phyloP scores from a whole-genome alignment of 2,888 invertebrate genomes.

The Opisthograptis luteolata region DNA sequence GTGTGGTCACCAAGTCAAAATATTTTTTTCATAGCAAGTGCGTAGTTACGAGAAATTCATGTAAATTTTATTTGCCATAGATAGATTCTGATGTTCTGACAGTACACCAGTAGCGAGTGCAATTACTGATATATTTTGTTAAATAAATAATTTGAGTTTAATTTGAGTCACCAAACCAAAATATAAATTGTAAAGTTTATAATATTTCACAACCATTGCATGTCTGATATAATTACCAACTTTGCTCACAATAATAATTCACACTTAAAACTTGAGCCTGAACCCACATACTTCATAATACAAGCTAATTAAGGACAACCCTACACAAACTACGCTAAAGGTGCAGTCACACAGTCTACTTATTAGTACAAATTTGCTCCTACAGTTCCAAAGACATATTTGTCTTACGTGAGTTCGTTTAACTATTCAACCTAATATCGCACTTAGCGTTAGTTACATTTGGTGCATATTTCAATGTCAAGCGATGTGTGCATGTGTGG shows the following conservation, averaged over 20 bases:
- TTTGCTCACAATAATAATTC: slow-evolving; percentile 38
- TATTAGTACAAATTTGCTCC: slow-evolving; percentile 78
- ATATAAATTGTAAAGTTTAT: too few relatives aligned
- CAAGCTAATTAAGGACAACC: slow-evolving; percentile 67
- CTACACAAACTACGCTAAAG: slow-evolving; percentile 62
- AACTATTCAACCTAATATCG: slow-evolving; percentile 67
- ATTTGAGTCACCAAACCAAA: too few relatives aligned
- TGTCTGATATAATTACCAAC: slow-evolving; percentile 20
- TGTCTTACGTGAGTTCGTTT: slow-evolving; percentile 69
- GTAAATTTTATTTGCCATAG: too few relatives aligned
- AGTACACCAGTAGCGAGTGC: too few relatives aligned
- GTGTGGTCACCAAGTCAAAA: too few relatives aligned
- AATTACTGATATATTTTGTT: too few relatives aligned
- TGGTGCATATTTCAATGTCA: slow-evolving; percentile 60
- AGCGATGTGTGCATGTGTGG: slow-evolving; percentile 50
- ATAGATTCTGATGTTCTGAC: too few relatives aligned
- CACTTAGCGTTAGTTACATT: slow-evolving; percentile 60
- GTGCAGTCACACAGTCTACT: slow-evolving; percentile 76
- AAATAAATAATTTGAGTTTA: too few relatives aligned
- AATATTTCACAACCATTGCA: too few relatives aligned
- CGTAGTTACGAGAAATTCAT: too few relatives aligned
- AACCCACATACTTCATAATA: slow-evolving; percentile 54
- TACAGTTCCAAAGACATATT: slow-evolving; percentile 76
- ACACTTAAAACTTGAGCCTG: slow-evolving; percentile 44
- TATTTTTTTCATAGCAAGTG: too few relatives aligned